phyloP scores from a whole-genome alignment of 30 jellyfish, hydroid and myxozoan genomes.

The Clytia hemisphaerica region DNA sequence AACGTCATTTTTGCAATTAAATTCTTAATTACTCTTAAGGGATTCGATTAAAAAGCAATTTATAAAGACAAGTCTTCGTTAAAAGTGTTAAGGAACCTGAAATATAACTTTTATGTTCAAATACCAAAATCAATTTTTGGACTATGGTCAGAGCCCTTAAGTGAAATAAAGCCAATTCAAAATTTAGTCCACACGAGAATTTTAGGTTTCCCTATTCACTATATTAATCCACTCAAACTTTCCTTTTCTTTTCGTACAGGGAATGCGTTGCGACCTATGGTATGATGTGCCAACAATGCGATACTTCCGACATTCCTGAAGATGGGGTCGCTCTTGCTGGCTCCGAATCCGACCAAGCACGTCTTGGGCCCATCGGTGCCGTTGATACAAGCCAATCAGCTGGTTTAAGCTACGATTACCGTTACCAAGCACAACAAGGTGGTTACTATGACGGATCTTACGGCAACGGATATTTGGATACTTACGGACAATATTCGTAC shows the following conservation, averaged over 20 bases:
- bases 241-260: constrained; percentile 12
- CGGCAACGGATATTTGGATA: not conserved
- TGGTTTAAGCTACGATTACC: not conserved
- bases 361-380: not conserved
- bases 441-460: not conserved
- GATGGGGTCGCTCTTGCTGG: constrained; percentile 50
- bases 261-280: constrained; percentile 94
- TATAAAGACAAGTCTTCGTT: no score
- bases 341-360: not conserved
- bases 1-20: no score
- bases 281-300: constrained; percentile 68
- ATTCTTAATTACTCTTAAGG: no score
- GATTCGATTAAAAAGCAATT: no score
- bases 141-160: no score
- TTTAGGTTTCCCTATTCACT: not conserved
- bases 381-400: constrained; percentile 11
- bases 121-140: no score
- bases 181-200: not conserved
- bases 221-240: not conserved
- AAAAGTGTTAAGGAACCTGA: no score
- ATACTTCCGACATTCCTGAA: constrained; percentile 47
- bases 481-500: not conserved
- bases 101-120: no score
- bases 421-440: not conserved
- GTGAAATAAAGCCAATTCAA: no score